These are phyloP conservation scores for Petrolisthes manimaculis DNA, from an alignment of 2,888 invertebrate genomes.

Conservation along the genomic window DNA sequence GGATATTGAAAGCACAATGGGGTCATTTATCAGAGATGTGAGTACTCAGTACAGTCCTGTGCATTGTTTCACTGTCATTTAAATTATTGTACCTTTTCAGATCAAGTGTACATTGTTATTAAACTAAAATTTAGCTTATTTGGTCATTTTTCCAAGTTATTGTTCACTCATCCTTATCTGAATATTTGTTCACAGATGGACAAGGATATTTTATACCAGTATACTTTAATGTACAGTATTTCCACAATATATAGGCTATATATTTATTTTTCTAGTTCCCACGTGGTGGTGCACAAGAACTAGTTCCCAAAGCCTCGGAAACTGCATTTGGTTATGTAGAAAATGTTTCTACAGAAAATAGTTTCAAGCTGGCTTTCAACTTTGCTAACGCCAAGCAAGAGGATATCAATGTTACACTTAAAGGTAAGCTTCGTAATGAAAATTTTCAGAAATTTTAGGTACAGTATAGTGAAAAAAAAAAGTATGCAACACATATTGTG, in stretches of 20 bases:
- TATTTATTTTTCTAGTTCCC: constrained; percentile 24
- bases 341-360: constrained; percentile 54
- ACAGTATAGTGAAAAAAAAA: no score
- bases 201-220: no score
- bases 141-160: no score
- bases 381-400: constrained; percentile 56
- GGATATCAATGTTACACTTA: constrained; percentile 60
- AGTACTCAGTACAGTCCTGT: constrained; percentile 11
- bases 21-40: constrained; percentile 31
- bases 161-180: no score
- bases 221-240: neutral
- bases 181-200: no score
- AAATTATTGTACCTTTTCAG: no score
- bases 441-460: no score
- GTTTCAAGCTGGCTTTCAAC: constrained; percentile 54
- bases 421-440: constrained; percentile 44
- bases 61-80: neutral
- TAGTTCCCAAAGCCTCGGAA: neutral
- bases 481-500: no score
- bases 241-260: neutral
- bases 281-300: neutral
- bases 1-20: constrained; percentile 43
- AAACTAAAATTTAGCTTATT: no score
- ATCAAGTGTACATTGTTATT: no score
- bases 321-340: constrained; percentile 44